Evolutionary conservation across 2,797 vertebrate genomes (phyloP).

Genomic region (Notolepis coatsorum): DNA sequence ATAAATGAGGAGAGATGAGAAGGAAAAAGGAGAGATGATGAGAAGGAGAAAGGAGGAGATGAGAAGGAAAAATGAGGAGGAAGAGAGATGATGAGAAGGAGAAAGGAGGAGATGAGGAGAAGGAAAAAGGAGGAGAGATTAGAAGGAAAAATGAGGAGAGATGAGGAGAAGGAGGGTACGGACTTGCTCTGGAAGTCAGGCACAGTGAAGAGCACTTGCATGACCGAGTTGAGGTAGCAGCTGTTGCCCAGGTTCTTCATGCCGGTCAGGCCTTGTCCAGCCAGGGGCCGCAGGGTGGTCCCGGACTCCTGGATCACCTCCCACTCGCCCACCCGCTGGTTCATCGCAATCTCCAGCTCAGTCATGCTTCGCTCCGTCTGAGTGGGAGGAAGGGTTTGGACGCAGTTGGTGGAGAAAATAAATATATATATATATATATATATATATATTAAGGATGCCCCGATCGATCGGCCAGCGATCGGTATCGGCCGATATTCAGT

Average conservation of each 20-base stretch:
- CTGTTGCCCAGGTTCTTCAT: constrained; percentile 99
- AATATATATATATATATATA: too few relatives aligned
- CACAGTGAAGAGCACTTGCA: constrained; percentile 99
- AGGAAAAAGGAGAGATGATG: too few relatives aligned
- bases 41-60: too few relatives aligned
- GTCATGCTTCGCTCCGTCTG: constrained; percentile 99
- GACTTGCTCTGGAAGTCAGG: constrained; percentile 98
- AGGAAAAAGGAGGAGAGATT: neutral
- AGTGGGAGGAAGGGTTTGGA: neutral
- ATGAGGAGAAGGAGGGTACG: constrained; percentile 37
- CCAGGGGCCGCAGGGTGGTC: constrained; percentile 91
- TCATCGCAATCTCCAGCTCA: constrained; percentile 98
- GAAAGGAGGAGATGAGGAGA: neutral
- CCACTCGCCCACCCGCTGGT: constrained; percentile 98
- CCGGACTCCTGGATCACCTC: constrained; percentile 98
- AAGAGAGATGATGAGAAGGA: neutral
- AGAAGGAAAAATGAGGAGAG: neutral
- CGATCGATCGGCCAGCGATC: too few relatives aligned
- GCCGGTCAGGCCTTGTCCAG: constrained; percentile 92
- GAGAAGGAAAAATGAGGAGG: neutral
- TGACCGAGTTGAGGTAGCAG: constrained; percentile 99
- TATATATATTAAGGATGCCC: too few relatives aligned
- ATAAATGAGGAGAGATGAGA: too few relatives aligned
- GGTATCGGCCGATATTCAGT: too few relatives aligned
- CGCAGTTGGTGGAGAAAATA: neutral